Evolutionary conservation across 2,888 invertebrate genomes (phyloP).

Genomic region (Euclidia mi): DNA sequence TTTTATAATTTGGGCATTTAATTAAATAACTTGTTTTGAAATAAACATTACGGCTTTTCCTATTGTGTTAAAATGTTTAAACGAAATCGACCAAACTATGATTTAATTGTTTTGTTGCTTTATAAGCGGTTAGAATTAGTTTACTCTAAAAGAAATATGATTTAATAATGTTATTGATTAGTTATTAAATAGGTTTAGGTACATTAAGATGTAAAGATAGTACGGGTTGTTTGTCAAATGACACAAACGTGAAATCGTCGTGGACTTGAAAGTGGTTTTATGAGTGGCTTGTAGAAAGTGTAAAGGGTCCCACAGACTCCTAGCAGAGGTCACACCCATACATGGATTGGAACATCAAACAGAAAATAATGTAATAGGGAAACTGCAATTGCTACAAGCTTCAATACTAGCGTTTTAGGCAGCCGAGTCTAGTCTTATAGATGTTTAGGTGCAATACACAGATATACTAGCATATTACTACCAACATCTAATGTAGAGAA

Average conservation of each 20-base stretch:
- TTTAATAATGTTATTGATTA: conserved; percentile 47
- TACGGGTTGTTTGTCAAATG: neutral
- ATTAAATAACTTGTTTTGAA: neutral
- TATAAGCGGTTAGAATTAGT: conserved; percentile 13
- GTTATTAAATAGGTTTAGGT: conserved; percentile 38
- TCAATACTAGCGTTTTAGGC: no score
- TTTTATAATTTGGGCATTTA: neutral
- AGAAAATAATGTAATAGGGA: no score
- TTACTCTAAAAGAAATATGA: conserved; percentile 19
- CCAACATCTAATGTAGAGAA: no score
- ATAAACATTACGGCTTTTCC: conserved; percentile 1
- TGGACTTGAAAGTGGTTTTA: neutral
- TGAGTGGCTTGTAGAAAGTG: neutral
- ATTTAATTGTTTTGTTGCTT: conserved; percentile 6
- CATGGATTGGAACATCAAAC: no score
- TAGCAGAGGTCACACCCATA: no score
- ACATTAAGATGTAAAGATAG: conserved; percentile 33
- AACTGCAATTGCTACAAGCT: no score
- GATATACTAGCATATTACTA: no score
- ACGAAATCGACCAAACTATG: conserved; percentile 11
- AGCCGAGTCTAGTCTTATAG: no score
- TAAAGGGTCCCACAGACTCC: neutral
- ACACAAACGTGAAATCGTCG: no score
- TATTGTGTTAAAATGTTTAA: conserved; percentile 2
- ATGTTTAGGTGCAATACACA: no score